These are phyloP conservation scores for Anticlea derivata DNA, from an alignment of 2,888 invertebrate genomes.

Conservation along the genomic window DNA sequence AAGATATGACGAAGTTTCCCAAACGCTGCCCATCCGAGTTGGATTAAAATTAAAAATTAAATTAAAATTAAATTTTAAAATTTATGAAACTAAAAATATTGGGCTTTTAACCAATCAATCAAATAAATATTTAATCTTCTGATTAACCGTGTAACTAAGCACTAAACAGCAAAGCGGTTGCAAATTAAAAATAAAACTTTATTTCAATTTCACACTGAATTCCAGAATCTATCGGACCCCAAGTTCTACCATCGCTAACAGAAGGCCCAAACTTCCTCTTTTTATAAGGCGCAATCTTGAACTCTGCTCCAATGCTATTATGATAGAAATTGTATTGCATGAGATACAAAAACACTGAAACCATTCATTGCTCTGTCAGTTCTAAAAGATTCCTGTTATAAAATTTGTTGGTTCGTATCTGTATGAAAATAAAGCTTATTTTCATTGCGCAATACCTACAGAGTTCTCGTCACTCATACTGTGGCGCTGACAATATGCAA, in stretches of 20 bases:
- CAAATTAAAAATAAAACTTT: constrained; percentile 59
- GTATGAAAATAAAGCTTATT: constrained; percentile 61
- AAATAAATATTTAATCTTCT: constrained; percentile 70
- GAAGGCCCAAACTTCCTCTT: constrained; percentile 24
- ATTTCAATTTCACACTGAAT: constrained; percentile 80
- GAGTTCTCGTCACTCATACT: constrained; percentile 71
- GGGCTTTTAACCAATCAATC: constrained; percentile 64
- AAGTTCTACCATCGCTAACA: constrained; percentile 41
- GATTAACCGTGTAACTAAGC: constrained; percentile 57
- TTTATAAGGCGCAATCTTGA: constrained; percentile 39
- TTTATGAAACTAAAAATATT: constrained; percentile 49
- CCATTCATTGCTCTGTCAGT: constrained; percentile 67
- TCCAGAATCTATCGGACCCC: constrained; percentile 70
- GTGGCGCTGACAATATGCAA: constrained; percentile 81
- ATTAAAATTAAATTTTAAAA: too few species aligned
- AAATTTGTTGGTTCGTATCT: constrained; percentile 63
- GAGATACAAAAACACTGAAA: constrained; percentile 49
- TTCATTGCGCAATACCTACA: constrained; percentile 61
- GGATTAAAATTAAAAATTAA: too few species aligned
- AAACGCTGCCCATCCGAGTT: too few species aligned
- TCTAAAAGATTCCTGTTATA: constrained; percentile 66
- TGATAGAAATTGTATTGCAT: constrained; percentile 40
- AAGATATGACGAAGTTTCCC: too few species aligned
- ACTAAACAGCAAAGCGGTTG: constrained; percentile 50
- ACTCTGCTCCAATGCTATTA: constrained; percentile 27